Evolutionary conservation across 2,888 invertebrate species (phyloP), one percentile per base, ranked within the genome.

Genomic region (Xestia sexstrigata): DNA sequence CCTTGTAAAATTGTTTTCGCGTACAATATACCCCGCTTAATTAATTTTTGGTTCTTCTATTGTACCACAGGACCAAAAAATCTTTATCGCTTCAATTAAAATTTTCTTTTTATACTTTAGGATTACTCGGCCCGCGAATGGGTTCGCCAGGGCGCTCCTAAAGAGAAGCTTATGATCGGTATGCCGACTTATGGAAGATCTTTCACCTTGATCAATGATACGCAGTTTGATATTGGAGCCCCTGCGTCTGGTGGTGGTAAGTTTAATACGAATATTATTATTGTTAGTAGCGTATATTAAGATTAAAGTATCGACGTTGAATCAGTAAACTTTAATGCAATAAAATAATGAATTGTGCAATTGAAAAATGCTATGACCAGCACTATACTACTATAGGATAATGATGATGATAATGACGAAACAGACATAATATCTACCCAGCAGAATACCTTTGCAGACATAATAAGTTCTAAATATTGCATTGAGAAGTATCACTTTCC

Each of bases 181-280:
- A 98, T 99, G 98, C 99, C 99, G 11, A 99, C 99, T 0, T 99
- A 99, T 91, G 99, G 99, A 47, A 97, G 99, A 78, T 98, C 99
- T 17, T 99, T 99, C 95, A 98, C 98, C 42, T 97, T 99, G 70
- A 98, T 98, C 65, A 98, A 99, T 90, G 97, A 97, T 8, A 98
- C 98, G 0, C 98, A 99, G 91, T 99, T 99, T 89, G 99, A 99
- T 91, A 99, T 99, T 86, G 99, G 99, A 5, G 99, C 99, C 0
- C 98, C 99, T 0, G 99, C 99, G 2, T 98, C 98, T 63, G 99
- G 98, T 49, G 99, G 99, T 73, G 99, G 99, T 93, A 91, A 94
- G 82, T 55, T 60, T 23, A 7, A 62, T n/a, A 5, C 2, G 9
- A 20, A 35, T 15, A 58, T 62, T 35, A 20, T 62, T 15, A 26